Percentiles rank a stretch among this genome's conserved stretches.
phyloP scores from a whole-genome alignment of 2,113 vertebrate species.

The Cyanocitta stelleri region DNA sequence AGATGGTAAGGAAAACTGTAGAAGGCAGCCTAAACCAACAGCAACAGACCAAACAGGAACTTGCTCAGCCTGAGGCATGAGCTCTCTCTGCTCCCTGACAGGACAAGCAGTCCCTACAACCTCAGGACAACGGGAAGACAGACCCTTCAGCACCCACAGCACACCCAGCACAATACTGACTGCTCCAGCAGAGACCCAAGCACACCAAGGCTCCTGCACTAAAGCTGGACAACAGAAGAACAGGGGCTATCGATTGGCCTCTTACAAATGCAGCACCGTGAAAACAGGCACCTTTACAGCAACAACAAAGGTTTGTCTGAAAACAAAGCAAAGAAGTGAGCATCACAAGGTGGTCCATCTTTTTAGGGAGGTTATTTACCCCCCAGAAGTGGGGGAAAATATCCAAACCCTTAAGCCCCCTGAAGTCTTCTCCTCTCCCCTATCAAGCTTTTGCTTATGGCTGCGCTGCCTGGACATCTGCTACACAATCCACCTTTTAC shows the following conservation, averaged over 20 bases:
- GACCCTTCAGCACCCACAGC: neutral
- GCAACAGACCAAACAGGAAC: neutral
- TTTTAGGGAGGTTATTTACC: neutral
- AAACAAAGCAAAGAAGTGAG: neutral
- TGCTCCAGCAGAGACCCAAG: neutral
- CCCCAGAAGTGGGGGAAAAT: neutral
- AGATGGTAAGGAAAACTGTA: neutral
- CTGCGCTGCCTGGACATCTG: neutral
- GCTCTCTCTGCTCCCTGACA: neutral
- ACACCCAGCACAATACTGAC: neutral
- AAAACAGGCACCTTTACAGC: neutral
- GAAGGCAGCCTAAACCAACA: neutral
- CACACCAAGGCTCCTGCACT: neutral
- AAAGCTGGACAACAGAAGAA: neutral
- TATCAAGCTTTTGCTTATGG: neutral
- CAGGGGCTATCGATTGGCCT: fast-evolving
- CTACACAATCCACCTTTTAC: neutral
- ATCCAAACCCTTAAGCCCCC: neutral
- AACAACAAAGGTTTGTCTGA: neutral
- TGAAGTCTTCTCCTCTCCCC: neutral
- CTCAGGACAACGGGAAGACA: neutral
- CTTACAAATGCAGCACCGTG: neutral
- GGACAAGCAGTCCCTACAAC: neutral
- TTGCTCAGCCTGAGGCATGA: neutral
- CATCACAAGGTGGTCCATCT: neutral